Evolutionary conservation across 2,113 vertebrate species (phyloP).

Genomic region (Montifringilla adamsi): DNA sequence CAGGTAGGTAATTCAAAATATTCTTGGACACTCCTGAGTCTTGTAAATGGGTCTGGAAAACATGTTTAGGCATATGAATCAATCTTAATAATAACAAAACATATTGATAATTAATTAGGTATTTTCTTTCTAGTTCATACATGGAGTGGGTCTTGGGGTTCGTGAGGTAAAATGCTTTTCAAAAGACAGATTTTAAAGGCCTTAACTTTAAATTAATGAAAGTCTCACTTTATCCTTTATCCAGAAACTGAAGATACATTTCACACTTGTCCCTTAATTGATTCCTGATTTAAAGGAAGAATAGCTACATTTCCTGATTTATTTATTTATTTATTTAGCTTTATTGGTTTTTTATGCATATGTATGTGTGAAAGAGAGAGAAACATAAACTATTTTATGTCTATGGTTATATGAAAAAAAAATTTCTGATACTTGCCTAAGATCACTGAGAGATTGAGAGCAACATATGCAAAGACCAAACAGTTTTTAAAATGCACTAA

Average conservation of each 20-base stretch:
- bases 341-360: not conserved
- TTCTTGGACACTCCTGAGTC: not conserved
- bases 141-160: fast-evolving
- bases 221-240: not conserved
- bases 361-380: not conserved
- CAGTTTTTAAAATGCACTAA: not conserved
- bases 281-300: not conserved
- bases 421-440: not conserved
- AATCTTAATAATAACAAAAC: not conserved
- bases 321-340: not conserved
- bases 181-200: not conserved
- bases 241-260: not conserved
- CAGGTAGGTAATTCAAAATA: not conserved
- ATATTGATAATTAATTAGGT: not conserved
- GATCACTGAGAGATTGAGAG: not conserved
- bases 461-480: not conserved
- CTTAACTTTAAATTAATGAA: not conserved
- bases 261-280: not conserved
- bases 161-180: not conserved
- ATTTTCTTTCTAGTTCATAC: not conserved
- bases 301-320: not conserved
- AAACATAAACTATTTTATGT: not conserved
- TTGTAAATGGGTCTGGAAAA: not conserved
- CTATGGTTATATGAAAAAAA: not conserved
- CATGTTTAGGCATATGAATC: not conserved